Evolutionary conservation across 2,113 vertebrate species (phyloP).

Genomic region (Rana temporaria): DNA sequence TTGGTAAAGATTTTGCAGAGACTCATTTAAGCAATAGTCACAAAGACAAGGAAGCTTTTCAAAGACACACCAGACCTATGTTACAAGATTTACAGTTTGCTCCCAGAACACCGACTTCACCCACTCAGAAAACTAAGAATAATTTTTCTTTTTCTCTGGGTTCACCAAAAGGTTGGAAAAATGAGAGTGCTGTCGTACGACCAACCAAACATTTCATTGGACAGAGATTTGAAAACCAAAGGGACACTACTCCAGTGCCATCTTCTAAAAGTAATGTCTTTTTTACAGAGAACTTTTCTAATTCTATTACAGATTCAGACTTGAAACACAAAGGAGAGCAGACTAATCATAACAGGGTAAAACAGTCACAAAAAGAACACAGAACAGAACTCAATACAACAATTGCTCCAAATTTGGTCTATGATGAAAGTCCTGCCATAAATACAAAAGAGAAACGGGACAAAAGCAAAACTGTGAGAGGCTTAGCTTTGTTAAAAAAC

Average conservation of each 20-base stretch:
- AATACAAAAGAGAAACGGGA: not conserved
- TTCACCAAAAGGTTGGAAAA: constrained; percentile 49
- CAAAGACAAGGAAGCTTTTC: not conserved
- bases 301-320: not conserved
- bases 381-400: not conserved
- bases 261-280: not conserved
- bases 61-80: not conserved
- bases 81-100: not conserved
- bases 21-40: not conserved
- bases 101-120: not conserved
- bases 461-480: not conserved
- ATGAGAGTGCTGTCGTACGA: not conserved
- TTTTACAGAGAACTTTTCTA: not conserved
- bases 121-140: not conserved
- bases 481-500: not conserved
- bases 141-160: constrained; percentile 9
- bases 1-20: not conserved
- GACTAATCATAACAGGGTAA: not conserved
- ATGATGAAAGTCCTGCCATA: not conserved
- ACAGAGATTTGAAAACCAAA: not conserved
- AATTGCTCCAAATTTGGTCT: not conserved
- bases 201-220: not conserved
- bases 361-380: not conserved
- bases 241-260: not conserved
- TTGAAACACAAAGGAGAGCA: not conserved